Conservation (phyloP, 2,113 vertebrate genomes). For the Sapajus apella region DNA sequence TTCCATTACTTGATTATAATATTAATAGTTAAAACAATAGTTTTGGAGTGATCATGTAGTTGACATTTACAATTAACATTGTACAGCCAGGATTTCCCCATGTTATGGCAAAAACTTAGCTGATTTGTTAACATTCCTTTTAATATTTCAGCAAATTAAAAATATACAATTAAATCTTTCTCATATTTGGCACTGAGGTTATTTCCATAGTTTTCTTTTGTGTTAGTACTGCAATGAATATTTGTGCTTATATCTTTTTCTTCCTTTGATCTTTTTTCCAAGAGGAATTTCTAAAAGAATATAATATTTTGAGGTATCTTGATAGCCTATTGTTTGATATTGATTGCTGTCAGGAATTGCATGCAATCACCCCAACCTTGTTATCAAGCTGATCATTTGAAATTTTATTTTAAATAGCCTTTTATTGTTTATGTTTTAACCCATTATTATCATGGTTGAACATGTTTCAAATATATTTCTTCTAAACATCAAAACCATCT, state of each 20-base stretch:
- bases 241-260: background rate
- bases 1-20: background rate
- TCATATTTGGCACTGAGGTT: background rate
- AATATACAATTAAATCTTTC: background rate
- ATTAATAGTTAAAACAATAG: background rate
- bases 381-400: background rate
- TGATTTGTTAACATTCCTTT: background rate
- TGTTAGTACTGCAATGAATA: background rate
- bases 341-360: background rate
- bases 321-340: background rate
- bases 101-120: background rate
- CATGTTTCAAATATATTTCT: slow-evolving; percentile 28
- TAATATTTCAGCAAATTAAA: background rate
- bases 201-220: background rate
- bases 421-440: slow-evolving; percentile 54
- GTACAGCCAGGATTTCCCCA: background rate
- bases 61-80: background rate
- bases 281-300: background rate
- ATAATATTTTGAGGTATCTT: background rate
- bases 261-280: background rate
- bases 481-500: slow-evolving; percentile 47
- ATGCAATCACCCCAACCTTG: background rate
- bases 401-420: background rate
- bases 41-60: background rate
- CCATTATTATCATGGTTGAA: slow-evolving; percentile 11